A percentile compares a stretch with the other conserved stretches of the same genome.
Conservation (phyloP, 30 jellyfish, hydroid and myxozoan species). For the Cassiopea andromeda region DNA sequence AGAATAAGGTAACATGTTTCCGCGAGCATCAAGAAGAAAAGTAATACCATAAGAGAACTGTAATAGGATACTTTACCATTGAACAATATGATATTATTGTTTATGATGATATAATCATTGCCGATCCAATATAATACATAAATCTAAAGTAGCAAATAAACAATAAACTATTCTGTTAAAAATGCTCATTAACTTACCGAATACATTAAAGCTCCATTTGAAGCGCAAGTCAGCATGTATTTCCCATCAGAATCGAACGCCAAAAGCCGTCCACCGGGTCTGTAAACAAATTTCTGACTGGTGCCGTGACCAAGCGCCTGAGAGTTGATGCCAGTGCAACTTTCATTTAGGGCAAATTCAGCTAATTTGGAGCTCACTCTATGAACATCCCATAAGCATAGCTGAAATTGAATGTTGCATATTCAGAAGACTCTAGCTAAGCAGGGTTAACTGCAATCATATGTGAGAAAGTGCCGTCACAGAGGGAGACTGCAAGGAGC, state of each 20-base stretch:
- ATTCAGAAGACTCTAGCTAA: not conserved
- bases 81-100: no score
- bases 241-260: constrained; percentile 93
- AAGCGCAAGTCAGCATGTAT: constrained; percentile 81
- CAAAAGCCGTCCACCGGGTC: constrained; percentile 83
- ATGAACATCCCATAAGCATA: constrained; percentile 90
- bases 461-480: not conserved
- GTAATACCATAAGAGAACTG: no score
- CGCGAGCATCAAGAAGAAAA: no score
- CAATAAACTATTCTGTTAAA: no score
- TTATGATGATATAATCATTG: no score
- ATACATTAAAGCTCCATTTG: constrained; percentile 68
- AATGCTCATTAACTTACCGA: constrained; percentile 48
- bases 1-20: no score
- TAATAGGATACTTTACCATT: no score
- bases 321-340: constrained; percentile 67
- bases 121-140: no score
- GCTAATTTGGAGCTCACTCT: constrained; percentile 88
- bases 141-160: no score
- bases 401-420: constrained; percentile 33
- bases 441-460: not conserved
- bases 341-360: constrained; percentile 68
- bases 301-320: constrained; percentile 15
- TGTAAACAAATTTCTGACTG: constrained; percentile 3
- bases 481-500: not conserved